phyloP scores from a whole-genome alignment of 2,797 vertebrate species.

The Pseudotriccus pelzelni region DNA sequence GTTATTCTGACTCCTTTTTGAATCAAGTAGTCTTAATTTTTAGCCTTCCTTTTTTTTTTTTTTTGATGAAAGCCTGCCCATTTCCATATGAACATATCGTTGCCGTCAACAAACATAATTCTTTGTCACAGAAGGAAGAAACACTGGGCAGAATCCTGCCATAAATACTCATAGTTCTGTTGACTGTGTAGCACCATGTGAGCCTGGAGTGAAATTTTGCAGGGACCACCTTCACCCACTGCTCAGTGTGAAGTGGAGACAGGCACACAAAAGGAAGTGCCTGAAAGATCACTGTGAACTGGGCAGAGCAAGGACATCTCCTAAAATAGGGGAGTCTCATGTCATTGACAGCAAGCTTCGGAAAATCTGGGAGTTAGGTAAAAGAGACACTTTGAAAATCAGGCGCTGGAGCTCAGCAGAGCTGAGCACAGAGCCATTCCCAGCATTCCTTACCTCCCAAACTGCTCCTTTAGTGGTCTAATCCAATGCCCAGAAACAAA shows the following conservation, averaged over 20 bases:
- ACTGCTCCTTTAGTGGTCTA: not conserved
- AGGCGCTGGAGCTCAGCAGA: not conserved
- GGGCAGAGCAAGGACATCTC: not conserved
- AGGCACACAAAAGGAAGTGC: not conserved
- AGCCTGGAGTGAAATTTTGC: not conserved
- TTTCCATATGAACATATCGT: not conserved
- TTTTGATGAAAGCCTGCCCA: not conserved
- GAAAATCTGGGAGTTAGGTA: constrained; percentile 26
- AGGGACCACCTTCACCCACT: not conserved
- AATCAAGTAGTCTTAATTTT: not conserved
- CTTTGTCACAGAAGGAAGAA: not conserved
- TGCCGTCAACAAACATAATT: not conserved
- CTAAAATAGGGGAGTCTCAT: not conserved
- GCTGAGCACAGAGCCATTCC: not conserved
- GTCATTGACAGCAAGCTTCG: not conserved
- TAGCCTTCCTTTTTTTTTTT: not conserved
- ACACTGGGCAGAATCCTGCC: not conserved
- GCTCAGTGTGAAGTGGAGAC: not conserved
- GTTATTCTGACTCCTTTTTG: not conserved
- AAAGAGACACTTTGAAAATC: not conserved
- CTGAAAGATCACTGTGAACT: not conserved
- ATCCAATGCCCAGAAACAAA: constrained; percentile 31
- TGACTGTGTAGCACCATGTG: not conserved
- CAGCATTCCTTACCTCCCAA: constrained; percentile 58
- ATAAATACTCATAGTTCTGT: not conserved